Base-by-base conservation (phyloP, 2,113 vertebrate genomes). In the Prunella fulvescens region DNA sequence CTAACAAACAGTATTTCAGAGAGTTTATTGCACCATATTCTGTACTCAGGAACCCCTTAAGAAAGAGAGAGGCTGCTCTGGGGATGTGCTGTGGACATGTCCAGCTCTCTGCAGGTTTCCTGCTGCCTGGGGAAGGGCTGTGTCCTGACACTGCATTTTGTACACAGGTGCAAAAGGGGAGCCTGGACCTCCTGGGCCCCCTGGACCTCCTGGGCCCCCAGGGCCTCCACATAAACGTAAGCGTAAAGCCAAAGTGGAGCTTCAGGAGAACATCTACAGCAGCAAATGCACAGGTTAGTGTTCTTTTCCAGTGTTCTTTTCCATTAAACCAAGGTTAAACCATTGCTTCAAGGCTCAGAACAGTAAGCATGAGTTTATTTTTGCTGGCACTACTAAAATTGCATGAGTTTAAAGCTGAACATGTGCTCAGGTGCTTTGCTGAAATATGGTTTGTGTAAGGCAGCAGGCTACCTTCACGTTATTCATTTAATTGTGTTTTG, bases 151-250 rank as follows among this genome's bases (percentile, higher is more conserved):
- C 39, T 91, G 18, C 53, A 22, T 12, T 92, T 48, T 72, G 33
- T 56, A 20, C 64, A 12, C 94, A 98, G 98, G 98, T 72, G 96
- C 97, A 26, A 97, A 95, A 53, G 98, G 98, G 31, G 98, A 98
- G 13, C 97, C 98, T 20, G 98, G 98, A 17, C 97, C 95, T 0
- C 97, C 98, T 20, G 99, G 98, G 4, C 92, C 90, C 18, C 96
- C 94, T 20, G 97, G 97, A 4, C 98, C 98, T 13, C 96, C 97
- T 9, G 98, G 98, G 6, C 97, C 97, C 6, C 97, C 97, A 3
- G 98, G 98, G 6, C 98, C 98, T 13, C 93, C 97, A 37, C 98
- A 97, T 8, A 98, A 96, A 83, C 98, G 97, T 26, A 98, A 98
- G 95, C 96, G 97, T 16, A 98, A 97, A 96, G 96, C 95, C 73